Evolutionary conservation across 2,113 vertebrate genomes (phyloP).

Genomic region (Rhipidura dahli): DNA sequence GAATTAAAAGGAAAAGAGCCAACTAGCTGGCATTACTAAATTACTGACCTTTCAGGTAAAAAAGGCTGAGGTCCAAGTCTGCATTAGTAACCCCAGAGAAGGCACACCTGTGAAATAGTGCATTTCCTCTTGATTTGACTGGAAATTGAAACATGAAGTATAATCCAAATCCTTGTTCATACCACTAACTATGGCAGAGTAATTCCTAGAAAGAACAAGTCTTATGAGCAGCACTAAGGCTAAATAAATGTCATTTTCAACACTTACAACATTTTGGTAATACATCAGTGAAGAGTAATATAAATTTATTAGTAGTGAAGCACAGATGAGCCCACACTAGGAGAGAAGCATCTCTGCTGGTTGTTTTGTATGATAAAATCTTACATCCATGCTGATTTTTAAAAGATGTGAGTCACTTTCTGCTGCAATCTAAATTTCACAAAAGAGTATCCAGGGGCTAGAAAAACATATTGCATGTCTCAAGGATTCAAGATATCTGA

Average conservation of each 20-base stretch:
- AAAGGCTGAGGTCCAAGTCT: not conserved
- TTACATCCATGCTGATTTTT: not conserved
- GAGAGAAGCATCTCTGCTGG: not conserved
- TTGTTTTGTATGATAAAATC: not conserved
- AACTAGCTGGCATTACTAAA: not conserved
- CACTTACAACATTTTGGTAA: not conserved
- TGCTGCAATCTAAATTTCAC: not conserved
- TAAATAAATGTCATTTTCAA: not conserved
- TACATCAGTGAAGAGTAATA: not conserved
- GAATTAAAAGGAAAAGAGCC: not conserved
- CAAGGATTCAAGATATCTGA: not conserved
- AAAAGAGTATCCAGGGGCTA: not conserved
- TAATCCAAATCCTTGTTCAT: not conserved
- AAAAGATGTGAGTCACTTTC: not conserved
- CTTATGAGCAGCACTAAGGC: not conserved
- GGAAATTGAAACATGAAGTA: accelerated
- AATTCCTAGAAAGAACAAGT: not conserved
- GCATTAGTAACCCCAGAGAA: not conserved
- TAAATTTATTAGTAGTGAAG: not conserved
- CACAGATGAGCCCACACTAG: not conserved
- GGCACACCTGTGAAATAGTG: not conserved
- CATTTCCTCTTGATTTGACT: not conserved
- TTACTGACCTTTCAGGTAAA: not conserved
- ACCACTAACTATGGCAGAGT: not conserved
- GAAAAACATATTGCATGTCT: not conserved